Conservation (phyloP, 30 jellyfish, hydroid and myxozoan genomes). For the Cassiopea xamachana region DNA sequence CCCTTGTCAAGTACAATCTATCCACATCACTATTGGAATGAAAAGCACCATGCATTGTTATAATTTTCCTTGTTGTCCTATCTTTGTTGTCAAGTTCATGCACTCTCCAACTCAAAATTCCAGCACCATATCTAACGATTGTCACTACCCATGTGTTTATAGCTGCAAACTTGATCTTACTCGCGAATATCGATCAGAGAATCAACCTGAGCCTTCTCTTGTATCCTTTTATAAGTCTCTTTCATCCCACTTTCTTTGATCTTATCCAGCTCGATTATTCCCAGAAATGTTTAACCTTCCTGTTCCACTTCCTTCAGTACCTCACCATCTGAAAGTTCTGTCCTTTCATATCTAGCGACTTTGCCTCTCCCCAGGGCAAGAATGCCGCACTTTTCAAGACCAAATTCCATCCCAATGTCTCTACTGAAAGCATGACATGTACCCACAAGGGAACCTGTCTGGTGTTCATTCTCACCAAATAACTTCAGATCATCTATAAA, state of each 20-base stretch:
- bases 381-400: slow-evolving; percentile 42
- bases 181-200: background rate
- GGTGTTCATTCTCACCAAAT: background rate
- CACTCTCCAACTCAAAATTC: background rate
- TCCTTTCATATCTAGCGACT: slow-evolving; percentile 10
- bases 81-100: slow-evolving; percentile 19
- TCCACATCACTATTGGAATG: background rate
- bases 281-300: slow-evolving; percentile 36
- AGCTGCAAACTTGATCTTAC: background rate
- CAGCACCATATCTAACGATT: slow-evolving; percentile 12
- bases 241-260: background rate
- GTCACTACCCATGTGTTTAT: background rate
- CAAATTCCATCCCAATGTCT: slow-evolving; percentile 43
- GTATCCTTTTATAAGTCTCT: background rate
- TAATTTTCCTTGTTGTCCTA: background rate
- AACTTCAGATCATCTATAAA: slow-evolving; percentile 56
- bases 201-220: background rate
- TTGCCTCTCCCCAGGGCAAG: slow-evolving; percentile 27
- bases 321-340: slow-evolving; percentile 17
- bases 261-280: slow-evolving; percentile 26
- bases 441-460: background rate
- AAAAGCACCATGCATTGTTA: background rate
- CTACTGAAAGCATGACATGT: background rate
- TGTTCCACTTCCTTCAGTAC: slow-evolving; percentile 23
- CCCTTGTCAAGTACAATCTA: too few species aligned